A percentile compares a stretch with the other conserved stretches of the same genome.
phyloP scores from a whole-genome alignment of 2,113 vertebrate genomes.

The Hippocampus mohnikei region DNA sequence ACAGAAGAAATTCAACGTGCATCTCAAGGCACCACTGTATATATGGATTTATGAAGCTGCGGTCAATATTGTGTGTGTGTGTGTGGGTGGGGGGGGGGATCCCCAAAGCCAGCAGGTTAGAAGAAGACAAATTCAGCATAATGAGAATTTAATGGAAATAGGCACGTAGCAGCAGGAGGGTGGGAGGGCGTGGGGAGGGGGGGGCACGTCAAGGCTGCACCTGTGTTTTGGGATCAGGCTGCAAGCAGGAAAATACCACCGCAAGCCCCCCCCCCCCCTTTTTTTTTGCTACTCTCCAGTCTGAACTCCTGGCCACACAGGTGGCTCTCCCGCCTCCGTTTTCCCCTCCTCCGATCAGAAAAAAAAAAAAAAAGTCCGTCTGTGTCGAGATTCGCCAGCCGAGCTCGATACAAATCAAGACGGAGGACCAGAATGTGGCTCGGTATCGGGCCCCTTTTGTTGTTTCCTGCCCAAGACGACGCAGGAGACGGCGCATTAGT shows the following conservation, averaged over 20 bases:
- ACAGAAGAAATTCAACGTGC: neutral
- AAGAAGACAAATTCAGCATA: conserved; percentile 59
- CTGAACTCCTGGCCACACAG: conserved; percentile 25
- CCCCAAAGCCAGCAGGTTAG: conserved; percentile 19
- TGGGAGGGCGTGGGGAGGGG: neutral
- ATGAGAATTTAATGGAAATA: conserved; percentile 61
- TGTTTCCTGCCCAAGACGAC: neutral
- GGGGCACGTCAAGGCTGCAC: conserved; percentile 50
- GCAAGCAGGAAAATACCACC: conserved; percentile 53
- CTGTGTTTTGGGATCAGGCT: conserved; percentile 68
- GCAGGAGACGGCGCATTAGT: neutral
- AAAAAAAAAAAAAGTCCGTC: conserved; percentile 1
- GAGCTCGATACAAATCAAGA: neutral
- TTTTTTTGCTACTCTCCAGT: conserved; percentile 19
- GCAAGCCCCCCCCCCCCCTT: conserved; percentile 9
- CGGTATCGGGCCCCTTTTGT: conserved; percentile 5
- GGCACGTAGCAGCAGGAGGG: conserved; percentile 36
- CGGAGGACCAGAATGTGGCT: neutral
- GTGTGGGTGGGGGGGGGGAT: too few relatives aligned
- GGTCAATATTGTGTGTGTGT: neutral
- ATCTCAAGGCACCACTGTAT: too few relatives aligned
- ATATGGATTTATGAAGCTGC: neutral
- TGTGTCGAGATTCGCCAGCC: conserved; percentile 3
- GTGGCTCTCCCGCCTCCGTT: conserved; percentile 47
- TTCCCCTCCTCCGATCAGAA: conserved; percentile 31